These are phyloP conservation scores for Pipistrellus nathusii DNA, from an alignment of 2,797 vertebrate species.

Conservation along the genomic window DNA sequence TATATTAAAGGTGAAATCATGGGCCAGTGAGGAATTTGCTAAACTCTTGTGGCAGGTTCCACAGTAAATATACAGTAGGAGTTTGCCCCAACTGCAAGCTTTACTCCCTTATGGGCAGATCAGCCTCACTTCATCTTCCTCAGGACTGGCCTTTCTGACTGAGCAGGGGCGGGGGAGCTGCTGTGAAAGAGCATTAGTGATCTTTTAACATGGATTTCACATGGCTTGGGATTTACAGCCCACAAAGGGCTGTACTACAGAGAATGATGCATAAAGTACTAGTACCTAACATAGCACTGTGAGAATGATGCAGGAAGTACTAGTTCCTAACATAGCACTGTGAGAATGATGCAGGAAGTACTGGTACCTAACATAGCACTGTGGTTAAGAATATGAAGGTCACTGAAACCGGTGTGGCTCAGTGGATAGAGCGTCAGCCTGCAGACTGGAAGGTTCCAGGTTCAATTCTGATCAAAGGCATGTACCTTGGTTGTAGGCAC, in stretches of 20 bases:
- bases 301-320: neutral
- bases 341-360: neutral
- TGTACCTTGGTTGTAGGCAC: too few species aligned
- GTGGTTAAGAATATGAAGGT: neutral
- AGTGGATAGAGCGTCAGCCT: too few species aligned
- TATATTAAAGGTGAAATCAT: conserved; percentile 37
- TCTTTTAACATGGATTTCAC: neutral
- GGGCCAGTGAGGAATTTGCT: neutral
- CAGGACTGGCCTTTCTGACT: neutral
- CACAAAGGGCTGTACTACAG: neutral
- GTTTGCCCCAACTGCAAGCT: neutral
- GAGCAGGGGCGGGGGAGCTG: neutral
- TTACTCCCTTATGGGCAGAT: neutral
- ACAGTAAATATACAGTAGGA: neutral
- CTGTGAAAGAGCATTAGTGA: neutral
- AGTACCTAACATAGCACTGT: neutral
- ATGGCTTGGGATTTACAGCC: neutral
- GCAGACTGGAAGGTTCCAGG: too few species aligned
- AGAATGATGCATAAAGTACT: neutral
- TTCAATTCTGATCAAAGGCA: too few species aligned
- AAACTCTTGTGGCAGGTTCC: neutral
- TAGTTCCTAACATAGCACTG: neutral
- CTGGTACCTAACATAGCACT: neutral
- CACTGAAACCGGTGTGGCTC: too few species aligned
- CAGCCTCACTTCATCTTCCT: neutral